Evolutionary conservation across 1,140 invertebrate genomes (phyloP).

Genomic region (Macrotrachela quadricornifera): DNA sequence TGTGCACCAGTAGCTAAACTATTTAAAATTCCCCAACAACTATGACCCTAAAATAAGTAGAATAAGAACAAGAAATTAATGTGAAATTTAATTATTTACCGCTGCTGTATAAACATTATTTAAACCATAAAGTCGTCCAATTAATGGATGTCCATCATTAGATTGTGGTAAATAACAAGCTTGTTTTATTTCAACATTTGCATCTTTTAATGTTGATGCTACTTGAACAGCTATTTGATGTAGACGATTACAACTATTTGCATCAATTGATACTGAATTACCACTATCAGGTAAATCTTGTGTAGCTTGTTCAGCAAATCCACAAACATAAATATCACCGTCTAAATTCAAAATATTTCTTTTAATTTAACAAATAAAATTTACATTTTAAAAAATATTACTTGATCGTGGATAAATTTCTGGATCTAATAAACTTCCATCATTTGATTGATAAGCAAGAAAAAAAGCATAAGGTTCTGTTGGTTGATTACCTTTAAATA

Average conservation of each 20-base stretch:
- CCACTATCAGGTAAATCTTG: background rate
- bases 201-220: too few relatives aligned
- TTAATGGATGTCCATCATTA: too few relatives aligned
- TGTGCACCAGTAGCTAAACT: background rate
- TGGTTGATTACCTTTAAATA: background rate
- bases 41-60: background rate
- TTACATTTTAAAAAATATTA: too few relatives aligned
- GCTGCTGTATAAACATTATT: too few relatives aligned
- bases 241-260: too few relatives aligned
- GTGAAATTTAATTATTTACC: too few relatives aligned
- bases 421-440: background rate
- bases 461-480: constrained; percentile 1
- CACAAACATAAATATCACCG: constrained; percentile 7
- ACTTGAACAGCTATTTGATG: too few relatives aligned
- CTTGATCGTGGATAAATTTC: constrained; percentile 8
- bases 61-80: too few relatives aligned
- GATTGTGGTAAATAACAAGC: too few relatives aligned
- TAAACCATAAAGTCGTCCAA: too few relatives aligned
- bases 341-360: background rate
- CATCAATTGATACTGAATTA: background rate
- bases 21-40: constrained; percentile 1
- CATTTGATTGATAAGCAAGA: background rate
- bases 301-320: background rate
- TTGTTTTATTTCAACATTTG: too few relatives aligned
- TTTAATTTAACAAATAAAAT: too few relatives aligned